Evolutionary conservation across 2,888 invertebrate species (phyloP), one percentile per base, ranked within the genome.

Genomic region (Tetragonisca angustula): DNA sequence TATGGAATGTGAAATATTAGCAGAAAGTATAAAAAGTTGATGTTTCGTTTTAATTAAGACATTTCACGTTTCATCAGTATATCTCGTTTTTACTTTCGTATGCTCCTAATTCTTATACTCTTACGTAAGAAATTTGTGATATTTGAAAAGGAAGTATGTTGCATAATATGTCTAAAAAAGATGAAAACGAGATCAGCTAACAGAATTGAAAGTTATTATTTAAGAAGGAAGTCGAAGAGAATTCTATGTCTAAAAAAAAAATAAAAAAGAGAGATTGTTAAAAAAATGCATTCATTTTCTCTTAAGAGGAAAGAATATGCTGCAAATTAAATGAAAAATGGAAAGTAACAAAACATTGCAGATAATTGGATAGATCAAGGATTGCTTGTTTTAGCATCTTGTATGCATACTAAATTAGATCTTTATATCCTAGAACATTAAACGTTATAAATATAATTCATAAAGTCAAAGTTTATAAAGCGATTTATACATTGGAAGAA

Each of bases 361-460:
- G 56, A 21, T 15, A 56, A 4, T 56, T 56, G n/a, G 13, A 43
- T 27, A 74, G 69, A 19, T 49, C 54, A 75, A 68, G 68, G 74
- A 24, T 54, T 79, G 54, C 75, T 0, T 54, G 49, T n/a, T 50
- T 32, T 49, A 50, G 2, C 43, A 43, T 1, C 62, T 4, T 24
- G 62, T 32, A 64, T 36, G 24, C 19, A 49, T 73, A 49, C 17
- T 67, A 11, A 2, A 15, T 36, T 24, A 19, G 5, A 9, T 70
- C 24, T 43, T 19, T 1, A 59, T 43, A 13, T 21, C 2, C 36
- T 71, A 19, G 43, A 43, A 59, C 59, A 17, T 13, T 2, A 71
- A 59, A 15, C 4, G 2, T 5, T 17, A 11, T 2, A 5, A 15
- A 4, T 36, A 1, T 17, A 56, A 2, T n/a, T n/a, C 13, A n/a